These are phyloP conservation scores for Pangasius macronema DNA, from an alignment of 2,797 vertebrate species.

Conservation along the genomic window DNA sequence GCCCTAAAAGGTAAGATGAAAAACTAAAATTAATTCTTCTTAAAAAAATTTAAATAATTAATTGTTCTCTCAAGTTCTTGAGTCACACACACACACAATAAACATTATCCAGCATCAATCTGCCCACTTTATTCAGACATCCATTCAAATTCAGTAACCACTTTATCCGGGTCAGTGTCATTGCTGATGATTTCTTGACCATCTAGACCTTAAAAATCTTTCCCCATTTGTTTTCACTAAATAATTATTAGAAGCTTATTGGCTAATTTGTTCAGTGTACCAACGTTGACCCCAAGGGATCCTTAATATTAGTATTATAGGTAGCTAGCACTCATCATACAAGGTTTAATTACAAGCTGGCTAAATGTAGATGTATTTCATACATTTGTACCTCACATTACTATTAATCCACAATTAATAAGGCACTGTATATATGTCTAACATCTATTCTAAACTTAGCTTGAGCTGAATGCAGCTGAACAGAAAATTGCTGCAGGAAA, in stretches of 20 bases:
- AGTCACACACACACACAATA: not conserved
- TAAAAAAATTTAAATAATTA: too few relatives aligned
- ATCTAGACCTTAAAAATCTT: not conserved
- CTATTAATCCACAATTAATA: not conserved
- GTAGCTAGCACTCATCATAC: not conserved
- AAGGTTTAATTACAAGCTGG: not conserved
- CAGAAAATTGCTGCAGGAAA: not conserved
- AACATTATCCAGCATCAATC: not conserved
- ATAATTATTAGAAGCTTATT: not conserved
- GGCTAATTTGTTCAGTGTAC: not conserved
- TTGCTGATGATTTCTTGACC: not conserved
- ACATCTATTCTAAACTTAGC: not conserved
- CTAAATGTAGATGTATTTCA: not conserved
- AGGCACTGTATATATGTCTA: not conserved
- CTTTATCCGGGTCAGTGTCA: not conserved
- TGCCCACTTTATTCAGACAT: not conserved
- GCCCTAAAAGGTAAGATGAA: not conserved
- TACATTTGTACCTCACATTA: not conserved
- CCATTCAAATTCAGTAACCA: not conserved
- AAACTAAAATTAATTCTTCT: not conserved
- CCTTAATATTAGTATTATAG: not conserved
- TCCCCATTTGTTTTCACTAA: not conserved
- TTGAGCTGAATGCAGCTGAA: not conserved
- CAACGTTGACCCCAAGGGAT: not conserved
- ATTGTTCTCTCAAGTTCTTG: not conserved